These are phyloP conservation scores for Eurypyga helias DNA, from an alignment of 2,113 vertebrate genomes.

Conservation along the genomic window DNA sequence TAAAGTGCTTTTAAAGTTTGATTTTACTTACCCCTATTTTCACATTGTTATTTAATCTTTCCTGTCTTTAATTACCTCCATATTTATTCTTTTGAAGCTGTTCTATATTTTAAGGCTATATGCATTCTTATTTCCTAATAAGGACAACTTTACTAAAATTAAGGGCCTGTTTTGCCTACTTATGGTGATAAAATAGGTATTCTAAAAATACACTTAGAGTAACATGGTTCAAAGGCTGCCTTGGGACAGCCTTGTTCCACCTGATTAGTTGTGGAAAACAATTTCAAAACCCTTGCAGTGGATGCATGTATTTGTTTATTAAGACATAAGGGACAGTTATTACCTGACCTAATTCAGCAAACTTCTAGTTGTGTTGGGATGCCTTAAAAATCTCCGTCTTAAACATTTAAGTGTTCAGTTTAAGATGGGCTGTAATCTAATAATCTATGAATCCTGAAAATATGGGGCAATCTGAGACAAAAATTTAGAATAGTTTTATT, in stretches of 20 bases:
- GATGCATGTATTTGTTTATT: not conserved
- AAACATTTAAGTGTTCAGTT: not conserved
- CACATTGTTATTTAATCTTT: not conserved
- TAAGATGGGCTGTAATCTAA: not conserved
- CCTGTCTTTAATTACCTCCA: not conserved
- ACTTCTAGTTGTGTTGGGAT: not conserved
- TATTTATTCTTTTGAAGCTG: not conserved
- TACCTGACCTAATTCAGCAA: not conserved
- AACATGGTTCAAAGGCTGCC: not conserved
- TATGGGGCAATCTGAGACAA: not conserved
- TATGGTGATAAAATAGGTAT: not conserved
- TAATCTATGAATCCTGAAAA: not conserved
- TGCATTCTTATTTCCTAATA: not conserved
- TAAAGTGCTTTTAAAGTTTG: not conserved
- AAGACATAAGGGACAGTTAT: not conserved
- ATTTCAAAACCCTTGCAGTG: not conserved
- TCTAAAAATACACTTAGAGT: not conserved
- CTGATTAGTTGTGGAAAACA: not conserved
- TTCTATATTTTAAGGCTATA: not conserved
- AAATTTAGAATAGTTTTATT: not conserved
- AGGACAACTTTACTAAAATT: not conserved
- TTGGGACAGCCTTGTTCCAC: not conserved
- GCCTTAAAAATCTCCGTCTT: not conserved
- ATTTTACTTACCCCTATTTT: not conserved
- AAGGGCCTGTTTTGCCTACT: not conserved